Evolutionary conservation across 2,888 invertebrate species (phyloP).

Genomic region (Caenorhabditis becei): DNA sequence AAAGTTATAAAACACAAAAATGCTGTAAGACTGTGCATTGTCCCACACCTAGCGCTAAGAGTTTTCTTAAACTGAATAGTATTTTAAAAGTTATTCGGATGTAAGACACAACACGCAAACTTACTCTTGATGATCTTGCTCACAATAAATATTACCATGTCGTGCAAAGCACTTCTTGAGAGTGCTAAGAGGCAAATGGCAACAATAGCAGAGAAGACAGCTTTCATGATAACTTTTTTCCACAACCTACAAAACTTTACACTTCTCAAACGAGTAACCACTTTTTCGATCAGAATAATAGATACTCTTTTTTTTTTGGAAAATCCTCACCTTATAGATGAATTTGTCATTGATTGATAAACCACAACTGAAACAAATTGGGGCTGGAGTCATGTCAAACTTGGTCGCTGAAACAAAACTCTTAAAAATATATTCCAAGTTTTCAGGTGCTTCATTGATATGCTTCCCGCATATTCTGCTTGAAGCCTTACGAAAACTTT

Average conservation of each 20-base stretch:
- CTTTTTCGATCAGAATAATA: background rate
- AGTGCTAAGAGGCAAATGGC: constrained; percentile 69
- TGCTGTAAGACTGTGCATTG: too few species aligned
- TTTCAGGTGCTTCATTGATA: constrained; percentile 32
- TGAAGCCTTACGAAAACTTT: constrained; percentile 42
- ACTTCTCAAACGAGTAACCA: background rate
- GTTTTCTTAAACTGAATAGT: too few species aligned
- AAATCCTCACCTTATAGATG: constrained; percentile 71
- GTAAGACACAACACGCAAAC: constrained; percentile 53
- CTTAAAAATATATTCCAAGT: constrained; percentile 17
- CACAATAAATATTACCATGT: constrained; percentile 78
- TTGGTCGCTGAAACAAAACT: constrained; percentile 32
- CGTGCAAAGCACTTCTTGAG: constrained; percentile 75
- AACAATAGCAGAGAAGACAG: constrained; percentile 77
- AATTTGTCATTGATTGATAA: constrained; percentile 73
- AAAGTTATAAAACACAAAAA: too few species aligned
- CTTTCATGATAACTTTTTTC: constrained; percentile 78
- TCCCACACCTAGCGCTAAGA: too few species aligned
- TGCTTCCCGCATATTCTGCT: constrained; percentile 6
- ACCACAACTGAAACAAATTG: constrained; percentile 73
- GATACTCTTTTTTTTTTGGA: too few species aligned
- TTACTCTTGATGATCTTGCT: constrained; percentile 78
- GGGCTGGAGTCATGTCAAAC: constrained; percentile 33
- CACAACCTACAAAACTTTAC: constrained; percentile 68
- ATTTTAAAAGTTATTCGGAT: constrained; percentile 4